phyloP scores from a whole-genome alignment of 2,797 vertebrate species.

The Erpetoichthys calabaricus region DNA sequence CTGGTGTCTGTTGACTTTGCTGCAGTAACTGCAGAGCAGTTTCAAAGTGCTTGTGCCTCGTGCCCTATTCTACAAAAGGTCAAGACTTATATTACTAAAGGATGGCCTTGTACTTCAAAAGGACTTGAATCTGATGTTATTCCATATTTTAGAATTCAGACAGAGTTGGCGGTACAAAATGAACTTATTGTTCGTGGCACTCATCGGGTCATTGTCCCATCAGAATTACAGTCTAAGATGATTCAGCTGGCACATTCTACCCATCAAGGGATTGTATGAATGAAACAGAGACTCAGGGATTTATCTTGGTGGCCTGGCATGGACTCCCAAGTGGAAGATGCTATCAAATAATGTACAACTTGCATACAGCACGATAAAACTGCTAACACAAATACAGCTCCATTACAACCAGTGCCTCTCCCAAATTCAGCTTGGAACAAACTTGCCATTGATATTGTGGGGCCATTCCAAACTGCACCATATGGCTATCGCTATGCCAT shows the following conservation, averaged over 20 bases:
- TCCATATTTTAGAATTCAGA: neutral
- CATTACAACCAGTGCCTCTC: conserved; percentile 9
- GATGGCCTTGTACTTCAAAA: conserved; percentile 9
- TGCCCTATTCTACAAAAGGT: conserved; percentile 9
- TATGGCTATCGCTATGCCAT: no score
- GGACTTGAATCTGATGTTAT: neutral
- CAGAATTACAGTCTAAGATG: neutral
- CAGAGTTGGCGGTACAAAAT: conserved; percentile 8
- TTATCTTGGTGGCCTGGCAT: neutral
- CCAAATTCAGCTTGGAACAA: conserved; percentile 3
- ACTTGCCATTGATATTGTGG: no score
- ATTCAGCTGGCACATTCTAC: conserved; percentile 3
- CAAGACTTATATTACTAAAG: neutral
- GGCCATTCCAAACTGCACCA: no score
- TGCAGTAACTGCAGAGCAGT: conserved; percentile 7
- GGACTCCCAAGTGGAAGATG: conserved; percentile 1
- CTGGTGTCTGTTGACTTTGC: conserved; percentile 5
- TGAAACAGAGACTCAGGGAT: neutral
- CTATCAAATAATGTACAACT: conserved; percentile 5
- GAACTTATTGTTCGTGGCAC: conserved; percentile 2
- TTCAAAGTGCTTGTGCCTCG: conserved; percentile 8
- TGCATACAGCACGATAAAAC: conserved; percentile 12
- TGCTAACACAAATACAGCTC: conserved; percentile 3
- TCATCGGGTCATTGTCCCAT: conserved; percentile 1
- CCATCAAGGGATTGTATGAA: conserved; percentile 9